phyloP scores from a whole-genome alignment of 2,888 invertebrate genomes.

The Eupithecia inturbata region DNA sequence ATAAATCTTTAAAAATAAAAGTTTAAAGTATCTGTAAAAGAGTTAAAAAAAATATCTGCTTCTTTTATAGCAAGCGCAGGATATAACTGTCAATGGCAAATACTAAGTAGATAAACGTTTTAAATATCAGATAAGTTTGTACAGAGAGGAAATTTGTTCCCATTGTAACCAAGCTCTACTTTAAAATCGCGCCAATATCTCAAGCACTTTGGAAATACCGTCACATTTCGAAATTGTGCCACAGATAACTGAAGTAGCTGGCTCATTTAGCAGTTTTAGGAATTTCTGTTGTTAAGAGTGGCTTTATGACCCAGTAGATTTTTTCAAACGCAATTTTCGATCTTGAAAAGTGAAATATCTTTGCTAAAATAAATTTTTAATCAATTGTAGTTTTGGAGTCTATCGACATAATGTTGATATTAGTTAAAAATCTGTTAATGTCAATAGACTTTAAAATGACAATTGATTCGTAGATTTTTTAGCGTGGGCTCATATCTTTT shows the following conservation, averaged over 20 bases:
- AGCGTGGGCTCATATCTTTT: too few species aligned
- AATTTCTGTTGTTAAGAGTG: not conserved
- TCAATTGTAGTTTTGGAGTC: too few species aligned
- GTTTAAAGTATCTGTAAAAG: not conserved
- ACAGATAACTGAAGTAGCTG: constrained; percentile 1
- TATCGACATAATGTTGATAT: too few species aligned
- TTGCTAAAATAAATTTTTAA: too few species aligned
- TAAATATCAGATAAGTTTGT: not conserved
- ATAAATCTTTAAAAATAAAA: not conserved
- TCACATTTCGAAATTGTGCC: constrained; percentile 19
- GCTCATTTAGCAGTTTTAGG: not conserved
- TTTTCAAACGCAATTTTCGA: not conserved
- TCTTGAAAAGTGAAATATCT: too few species aligned
- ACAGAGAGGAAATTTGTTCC: constrained; percentile 12
- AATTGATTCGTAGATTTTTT: too few species aligned
- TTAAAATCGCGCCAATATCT: constrained; percentile 23
- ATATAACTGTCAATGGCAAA: not conserved
- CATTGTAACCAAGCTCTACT: constrained; percentile 14
- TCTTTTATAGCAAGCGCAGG: not conserved
- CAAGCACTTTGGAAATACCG: constrained; percentile 23
- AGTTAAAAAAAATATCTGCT: too few species aligned
- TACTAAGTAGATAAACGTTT: constrained; percentile 1
- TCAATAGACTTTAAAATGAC: too few species aligned
- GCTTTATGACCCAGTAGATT: not conserved
- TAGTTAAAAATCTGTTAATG: too few species aligned